Evolutionary conservation across 2,888 invertebrate species (phyloP), one percentile per base, ranked within the genome.

Genomic region (Rhagonycha lutea): DNA sequence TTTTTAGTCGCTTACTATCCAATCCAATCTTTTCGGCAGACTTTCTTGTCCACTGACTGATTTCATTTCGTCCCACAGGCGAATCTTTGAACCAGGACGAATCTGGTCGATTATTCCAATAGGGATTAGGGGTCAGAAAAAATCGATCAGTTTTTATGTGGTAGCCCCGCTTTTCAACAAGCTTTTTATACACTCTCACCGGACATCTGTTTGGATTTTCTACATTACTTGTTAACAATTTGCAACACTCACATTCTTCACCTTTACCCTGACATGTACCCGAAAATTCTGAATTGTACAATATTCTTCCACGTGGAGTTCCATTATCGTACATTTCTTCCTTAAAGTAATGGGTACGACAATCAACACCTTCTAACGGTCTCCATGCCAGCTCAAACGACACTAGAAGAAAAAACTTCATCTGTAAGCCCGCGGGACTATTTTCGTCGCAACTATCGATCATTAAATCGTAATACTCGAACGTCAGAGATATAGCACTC

Each of bases 121-220:
- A 47, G 4, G 47, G 69, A 60, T 69, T 69, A 60, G 60, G 60
- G 0, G 69, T 69, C 8, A 69, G 23, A 69, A 69, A 69, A 12
- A 69, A 12, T 69, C 69, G 18, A 47, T 69, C 26, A 2, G 69
- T 69, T 69, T 18, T 68, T 29, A 68, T 68, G 8, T 68, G 26
- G 0, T 26, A 4, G 1, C 28, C n/a, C 3, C 68, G 26, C 29
- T 32, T 68, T 18, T 12, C n/a, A 0, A 32, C 0, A 2, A 69
- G 24, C 7, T 23, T 69, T 8, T 69, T 69, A 26, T 60, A 69
- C 7, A 69, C 12, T 18, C 69, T 12, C 1, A 69, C 62, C 4
- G 70, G 62, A 61, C 61, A 61, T 18, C 18, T 70, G 11, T 11
- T 61, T 9, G 60, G 28, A 67, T 28, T 28, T 67, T 67, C 26